Evolutionary conservation across 2,797 vertebrate genomes (phyloP).

Genomic region (Ptychadena robeensis): DNA sequence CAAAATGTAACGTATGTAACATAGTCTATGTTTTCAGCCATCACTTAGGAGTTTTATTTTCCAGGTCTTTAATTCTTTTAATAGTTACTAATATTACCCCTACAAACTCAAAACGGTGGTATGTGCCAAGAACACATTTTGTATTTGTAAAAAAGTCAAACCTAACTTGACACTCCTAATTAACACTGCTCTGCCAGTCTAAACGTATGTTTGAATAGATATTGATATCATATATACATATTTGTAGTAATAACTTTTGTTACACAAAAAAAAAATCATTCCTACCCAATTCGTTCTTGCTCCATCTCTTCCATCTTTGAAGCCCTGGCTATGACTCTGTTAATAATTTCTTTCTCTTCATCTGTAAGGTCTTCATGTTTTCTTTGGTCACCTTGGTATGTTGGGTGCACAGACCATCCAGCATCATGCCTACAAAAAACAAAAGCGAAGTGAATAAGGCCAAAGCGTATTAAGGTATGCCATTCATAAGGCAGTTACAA

Average conservation of each 20-base stretch:
- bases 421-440: constrained; percentile 69
- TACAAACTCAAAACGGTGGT: too few relatives aligned
- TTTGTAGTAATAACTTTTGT: background rate
- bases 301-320: constrained; percentile 91
- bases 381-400: constrained; percentile 68
- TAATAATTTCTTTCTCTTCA: constrained; percentile 96
- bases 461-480: background rate
- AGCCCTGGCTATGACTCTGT: constrained; percentile 87
- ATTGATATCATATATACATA: background rate
- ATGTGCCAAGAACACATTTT: too few relatives aligned
- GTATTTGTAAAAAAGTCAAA: too few relatives aligned
- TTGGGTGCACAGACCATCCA: constrained; percentile 67
- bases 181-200: background rate
- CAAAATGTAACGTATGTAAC: too few relatives aligned
- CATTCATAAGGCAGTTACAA: too few relatives aligned
- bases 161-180: too few relatives aligned
- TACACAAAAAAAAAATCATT: background rate
- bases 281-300: constrained; percentile 90
- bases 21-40: too few relatives aligned
- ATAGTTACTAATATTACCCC: too few relatives aligned
- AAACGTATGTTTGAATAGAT: background rate
- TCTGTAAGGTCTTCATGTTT: constrained; percentile 88
- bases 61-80: too few relatives aligned
- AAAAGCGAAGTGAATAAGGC: background rate
- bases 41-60: too few relatives aligned